A percentile compares a stretch with the other conserved stretches of the same genome.
Evolutionary conservation across 2,888 invertebrate species (phyloP).

Genomic region (Lypha dubia): DNA sequence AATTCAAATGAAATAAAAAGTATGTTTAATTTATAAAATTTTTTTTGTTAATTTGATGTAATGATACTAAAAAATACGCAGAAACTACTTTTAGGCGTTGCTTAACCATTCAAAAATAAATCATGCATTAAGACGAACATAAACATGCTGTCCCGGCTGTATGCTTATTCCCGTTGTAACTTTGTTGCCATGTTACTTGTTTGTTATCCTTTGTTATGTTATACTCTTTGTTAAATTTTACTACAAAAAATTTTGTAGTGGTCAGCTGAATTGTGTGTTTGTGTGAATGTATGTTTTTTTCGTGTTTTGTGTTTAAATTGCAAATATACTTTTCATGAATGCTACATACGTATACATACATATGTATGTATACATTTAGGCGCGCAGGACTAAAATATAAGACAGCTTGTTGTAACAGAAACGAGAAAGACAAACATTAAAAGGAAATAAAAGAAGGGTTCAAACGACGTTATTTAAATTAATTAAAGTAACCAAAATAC

Average conservation of each 20-base stretch:
- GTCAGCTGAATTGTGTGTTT: constrained; percentile 21
- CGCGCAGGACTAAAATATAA: constrained; percentile 60
- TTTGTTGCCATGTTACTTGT: constrained; percentile 21
- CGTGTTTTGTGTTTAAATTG: not conserved
- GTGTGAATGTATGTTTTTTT: too few species aligned
- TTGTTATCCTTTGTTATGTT: constrained; percentile 42
- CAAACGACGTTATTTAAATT: not conserved
- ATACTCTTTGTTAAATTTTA: constrained; percentile 17
- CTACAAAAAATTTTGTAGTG: constrained; percentile 20
- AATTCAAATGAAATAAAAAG: constrained; percentile 34
- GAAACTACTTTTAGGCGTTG: constrained; percentile 43
- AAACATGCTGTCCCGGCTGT: constrained; percentile 62
- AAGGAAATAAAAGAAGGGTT: not conserved
- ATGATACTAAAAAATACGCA: not conserved
- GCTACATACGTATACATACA: constrained; percentile 1
- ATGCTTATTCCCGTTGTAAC: constrained; percentile 39
- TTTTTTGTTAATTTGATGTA: not conserved
- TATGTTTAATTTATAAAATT: constrained; percentile 16
- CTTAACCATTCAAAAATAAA: constrained; percentile 7
- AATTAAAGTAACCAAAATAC: not conserved
- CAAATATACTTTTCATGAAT: not conserved
- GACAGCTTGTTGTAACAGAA: constrained; percentile 12
- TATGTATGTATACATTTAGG: constrained; percentile 57
- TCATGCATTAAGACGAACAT: not conserved
- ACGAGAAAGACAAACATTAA: not conserved